Percentiles rank a stretch among this genome's conserved stretches.
Evolutionary conservation across 2,113 vertebrate species (phyloP).

Genomic region (Tragelaphus strepsiceros): DNA sequence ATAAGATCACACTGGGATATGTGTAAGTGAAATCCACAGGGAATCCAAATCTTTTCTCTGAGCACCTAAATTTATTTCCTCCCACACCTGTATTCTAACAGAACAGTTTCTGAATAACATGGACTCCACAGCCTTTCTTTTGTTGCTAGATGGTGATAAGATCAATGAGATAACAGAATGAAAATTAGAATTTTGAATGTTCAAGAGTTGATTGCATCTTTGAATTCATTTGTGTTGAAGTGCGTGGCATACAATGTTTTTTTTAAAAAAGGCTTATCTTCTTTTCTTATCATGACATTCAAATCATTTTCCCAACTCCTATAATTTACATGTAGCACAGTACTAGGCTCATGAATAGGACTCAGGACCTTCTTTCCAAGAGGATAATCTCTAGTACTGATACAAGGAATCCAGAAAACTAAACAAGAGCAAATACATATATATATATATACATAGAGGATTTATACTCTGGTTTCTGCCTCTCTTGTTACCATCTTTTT

Average conservation of each 20-base stretch:
- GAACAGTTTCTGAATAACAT: background rate
- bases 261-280: background rate
- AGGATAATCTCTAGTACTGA: background rate
- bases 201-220: conserved; percentile 14
- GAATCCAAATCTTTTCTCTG: background rate
- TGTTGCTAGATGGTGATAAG: background rate
- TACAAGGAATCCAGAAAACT: background rate
- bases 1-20: background rate
- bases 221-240: background rate
- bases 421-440: background rate
- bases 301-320: background rate
- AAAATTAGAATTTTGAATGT: conserved; percentile 2
- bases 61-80: background rate
- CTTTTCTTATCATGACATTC: background rate
- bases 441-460: background rate
- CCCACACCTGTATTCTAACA: background rate
- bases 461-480: background rate
- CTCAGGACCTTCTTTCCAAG: background rate
- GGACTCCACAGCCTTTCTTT: background rate
- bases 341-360: background rate
- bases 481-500: background rate
- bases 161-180: background rate
- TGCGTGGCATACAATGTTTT: background rate
- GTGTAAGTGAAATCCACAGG: background rate
- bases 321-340: background rate